A percentile compares a stretch with the other conserved stretches of the same genome.
Evolutionary conservation across 2,888 invertebrate genomes (phyloP).

Genomic region (Ptychoptera contaminata): DNA sequence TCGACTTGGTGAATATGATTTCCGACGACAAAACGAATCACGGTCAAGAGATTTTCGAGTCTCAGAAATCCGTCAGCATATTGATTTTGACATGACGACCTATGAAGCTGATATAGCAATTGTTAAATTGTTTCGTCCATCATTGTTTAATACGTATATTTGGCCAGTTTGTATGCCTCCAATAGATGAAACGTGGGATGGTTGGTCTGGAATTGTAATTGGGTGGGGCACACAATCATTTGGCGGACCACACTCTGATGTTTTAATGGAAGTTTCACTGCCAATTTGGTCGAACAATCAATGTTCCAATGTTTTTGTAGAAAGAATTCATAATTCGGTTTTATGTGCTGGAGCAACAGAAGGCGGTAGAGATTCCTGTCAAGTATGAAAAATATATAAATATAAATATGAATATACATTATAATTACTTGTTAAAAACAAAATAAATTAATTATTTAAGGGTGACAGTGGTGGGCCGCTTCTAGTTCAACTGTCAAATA

Average conservation of each 20-base stretch:
- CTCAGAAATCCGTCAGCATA: conserved; percentile 46
- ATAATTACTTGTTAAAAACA: background rate
- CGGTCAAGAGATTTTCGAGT: conserved; percentile 54
- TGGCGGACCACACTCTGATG: conserved; percentile 49
- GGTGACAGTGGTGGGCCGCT: conserved; percentile 48
- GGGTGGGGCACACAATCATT: conserved; percentile 67
- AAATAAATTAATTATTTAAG: no score
- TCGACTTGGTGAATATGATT: conserved; percentile 71
- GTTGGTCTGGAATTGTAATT: conserved; percentile 47
- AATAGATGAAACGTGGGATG: conserved; percentile 38
- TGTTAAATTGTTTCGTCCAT: conserved; percentile 45
- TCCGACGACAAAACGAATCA: conserved; percentile 47
- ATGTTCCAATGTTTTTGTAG: conserved; percentile 46
- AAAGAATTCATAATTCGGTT: conserved; percentile 47
- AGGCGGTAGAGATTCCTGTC: conserved; percentile 70
- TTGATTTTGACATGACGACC: conserved; percentile 45
- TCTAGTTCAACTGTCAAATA: conserved; percentile 53
- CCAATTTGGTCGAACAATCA: conserved; percentile 59
- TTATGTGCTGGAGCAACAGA: conserved; percentile 62
- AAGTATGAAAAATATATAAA: conserved; percentile 34
- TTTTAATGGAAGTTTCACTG: conserved; percentile 60
- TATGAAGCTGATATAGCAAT: conserved; percentile 68
- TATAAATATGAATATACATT: background rate
- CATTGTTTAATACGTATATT: conserved; percentile 59
- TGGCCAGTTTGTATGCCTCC: conserved; percentile 77